These are phyloP conservation scores for Octonoba sinensis DNA, from an alignment of 2,888 invertebrate species.

Conservation along the genomic window DNA sequence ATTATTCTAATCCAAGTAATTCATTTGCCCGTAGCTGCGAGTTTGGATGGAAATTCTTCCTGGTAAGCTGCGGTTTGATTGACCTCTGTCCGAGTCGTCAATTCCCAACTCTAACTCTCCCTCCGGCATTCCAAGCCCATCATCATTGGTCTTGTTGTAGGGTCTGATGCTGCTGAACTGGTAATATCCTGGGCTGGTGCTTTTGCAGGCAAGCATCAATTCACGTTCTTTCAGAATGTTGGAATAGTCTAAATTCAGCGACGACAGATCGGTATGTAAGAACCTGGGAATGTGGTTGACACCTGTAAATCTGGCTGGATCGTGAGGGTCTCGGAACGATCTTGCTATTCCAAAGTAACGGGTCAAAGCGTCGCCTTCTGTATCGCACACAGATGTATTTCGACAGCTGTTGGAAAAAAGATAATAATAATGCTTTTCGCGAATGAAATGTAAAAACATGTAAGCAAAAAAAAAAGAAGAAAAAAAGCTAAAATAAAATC, in stretches of 20 bases:
- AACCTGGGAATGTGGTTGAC: conserved; percentile 39
- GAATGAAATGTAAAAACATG: conserved; percentile 4
- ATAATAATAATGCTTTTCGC: not conserved
- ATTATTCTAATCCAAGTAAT: not conserved
- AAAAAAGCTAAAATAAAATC: too few relatives aligned
- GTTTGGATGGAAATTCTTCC: not conserved
- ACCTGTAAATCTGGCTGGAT: conserved; percentile 44
- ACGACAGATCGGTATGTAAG: conserved; percentile 38
- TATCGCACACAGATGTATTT: not conserved
- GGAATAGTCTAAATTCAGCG: conserved; percentile 30
- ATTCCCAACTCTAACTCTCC: too few relatives aligned
- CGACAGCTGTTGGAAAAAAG: too few relatives aligned
- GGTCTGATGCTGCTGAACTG: conserved; percentile 37
- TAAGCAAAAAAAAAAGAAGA: not conserved
- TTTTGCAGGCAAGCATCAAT: conserved; percentile 7
- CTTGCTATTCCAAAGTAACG: conserved; percentile 40
- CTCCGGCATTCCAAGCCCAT: not conserved
- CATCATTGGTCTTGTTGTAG: conserved; percentile 21
- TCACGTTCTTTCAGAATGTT: conserved; percentile 45
- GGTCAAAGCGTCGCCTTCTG: conserved; percentile 16
- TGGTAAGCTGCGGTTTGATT: not conserved
- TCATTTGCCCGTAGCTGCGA: not conserved
- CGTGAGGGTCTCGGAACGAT: conserved; percentile 31
- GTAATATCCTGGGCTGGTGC: not conserved
- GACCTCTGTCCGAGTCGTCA: not conserved